These are phyloP conservation scores for Anthopleura sola DNA, from an alignment of 64 coral and sea anemone genomes.

Conservation along the genomic window DNA sequence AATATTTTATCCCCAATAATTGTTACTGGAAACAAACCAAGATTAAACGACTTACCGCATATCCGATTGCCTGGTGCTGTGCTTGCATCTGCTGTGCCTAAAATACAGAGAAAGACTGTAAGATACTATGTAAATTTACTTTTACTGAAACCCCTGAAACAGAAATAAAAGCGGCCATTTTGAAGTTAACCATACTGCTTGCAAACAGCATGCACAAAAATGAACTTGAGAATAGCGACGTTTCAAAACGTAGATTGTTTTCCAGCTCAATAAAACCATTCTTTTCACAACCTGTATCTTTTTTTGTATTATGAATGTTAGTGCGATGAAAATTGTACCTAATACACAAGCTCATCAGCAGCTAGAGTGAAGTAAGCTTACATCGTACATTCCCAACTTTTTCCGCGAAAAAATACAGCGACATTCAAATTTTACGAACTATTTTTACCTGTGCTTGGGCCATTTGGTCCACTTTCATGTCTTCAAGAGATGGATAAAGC, in stretches of 20 bases:
- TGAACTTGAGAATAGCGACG: neutral
- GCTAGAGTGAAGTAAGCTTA: neutral
- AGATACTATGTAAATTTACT: neutral
- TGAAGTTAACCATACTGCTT: neutral
- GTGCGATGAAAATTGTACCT: neutral
- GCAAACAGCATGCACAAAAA: neutral
- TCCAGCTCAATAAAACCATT: neutral
- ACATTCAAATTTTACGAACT: neutral
- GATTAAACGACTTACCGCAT: conserved; percentile 40
- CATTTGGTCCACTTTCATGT: conserved; percentile 97
- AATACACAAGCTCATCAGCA: neutral
- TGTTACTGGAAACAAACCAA: neutral
- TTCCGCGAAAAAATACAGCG: neutral
- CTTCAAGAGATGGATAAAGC: conserved; percentile 92
- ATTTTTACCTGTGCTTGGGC: conserved; percentile 73
- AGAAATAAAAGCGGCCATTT: neutral
- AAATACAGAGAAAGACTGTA: neutral
- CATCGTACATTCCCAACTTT: neutral
- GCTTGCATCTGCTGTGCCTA: conserved; percentile 57
- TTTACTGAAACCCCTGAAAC: neutral
- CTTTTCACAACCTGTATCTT: neutral
- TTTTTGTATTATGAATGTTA: neutral
- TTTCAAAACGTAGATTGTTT: neutral
- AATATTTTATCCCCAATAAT: too few species aligned
- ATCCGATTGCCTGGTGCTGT: conserved; percentile 65